phyloP scores from a whole-genome alignment of 2,888 invertebrate species.

The Xylota segnis region DNA sequence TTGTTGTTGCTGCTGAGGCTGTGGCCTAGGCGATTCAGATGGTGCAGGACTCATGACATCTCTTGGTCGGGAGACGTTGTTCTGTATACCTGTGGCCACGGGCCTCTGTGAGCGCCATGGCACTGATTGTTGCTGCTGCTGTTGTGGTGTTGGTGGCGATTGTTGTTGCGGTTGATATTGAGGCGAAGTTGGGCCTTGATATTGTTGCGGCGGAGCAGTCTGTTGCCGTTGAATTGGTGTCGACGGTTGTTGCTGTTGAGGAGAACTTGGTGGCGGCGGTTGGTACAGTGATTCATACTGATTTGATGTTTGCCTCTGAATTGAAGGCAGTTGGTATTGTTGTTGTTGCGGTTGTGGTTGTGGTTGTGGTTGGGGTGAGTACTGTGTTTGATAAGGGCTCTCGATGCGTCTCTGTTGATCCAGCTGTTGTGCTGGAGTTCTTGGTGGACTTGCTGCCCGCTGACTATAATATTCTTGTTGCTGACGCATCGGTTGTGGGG shows the following conservation, averaged over 20 bases:
- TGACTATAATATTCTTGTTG: constrained; percentile 77
- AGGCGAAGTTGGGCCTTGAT: constrained; percentile 78
- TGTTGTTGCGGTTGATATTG: constrained; percentile 78
- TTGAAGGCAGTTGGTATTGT: constrained; percentile 52
- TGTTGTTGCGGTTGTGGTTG: constrained; percentile 69
- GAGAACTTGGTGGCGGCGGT: constrained; percentile 77
- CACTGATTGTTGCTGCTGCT: constrained; percentile 78
- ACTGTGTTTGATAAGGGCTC: constrained; percentile 83
- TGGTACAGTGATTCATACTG: constrained; percentile 45
- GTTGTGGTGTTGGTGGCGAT: constrained; percentile 76
- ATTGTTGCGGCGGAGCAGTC: constrained; percentile 72
- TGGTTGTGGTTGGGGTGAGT: constrained; percentile 57
- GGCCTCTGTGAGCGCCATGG: constrained; percentile 82
- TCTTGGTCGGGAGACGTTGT: constrained; percentile 66
- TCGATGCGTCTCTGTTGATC: constrained; percentile 82
- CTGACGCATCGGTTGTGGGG: constrained; percentile 77
- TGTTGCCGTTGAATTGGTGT: constrained; percentile 63
- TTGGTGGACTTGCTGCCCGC: constrained; percentile 57
- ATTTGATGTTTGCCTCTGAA: constrained; percentile 50
- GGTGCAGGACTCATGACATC: constrained; percentile 77
- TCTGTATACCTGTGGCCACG: constrained; percentile 36
- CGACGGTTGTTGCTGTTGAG: constrained; percentile 77
- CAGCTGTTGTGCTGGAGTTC: constrained; percentile 78
- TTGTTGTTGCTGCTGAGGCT: constrained; percentile 77
- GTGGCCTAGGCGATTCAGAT: constrained; percentile 76